phyloP scores from a whole-genome alignment of 2,888 invertebrate genomes.

The Dynastes maya region DNA sequence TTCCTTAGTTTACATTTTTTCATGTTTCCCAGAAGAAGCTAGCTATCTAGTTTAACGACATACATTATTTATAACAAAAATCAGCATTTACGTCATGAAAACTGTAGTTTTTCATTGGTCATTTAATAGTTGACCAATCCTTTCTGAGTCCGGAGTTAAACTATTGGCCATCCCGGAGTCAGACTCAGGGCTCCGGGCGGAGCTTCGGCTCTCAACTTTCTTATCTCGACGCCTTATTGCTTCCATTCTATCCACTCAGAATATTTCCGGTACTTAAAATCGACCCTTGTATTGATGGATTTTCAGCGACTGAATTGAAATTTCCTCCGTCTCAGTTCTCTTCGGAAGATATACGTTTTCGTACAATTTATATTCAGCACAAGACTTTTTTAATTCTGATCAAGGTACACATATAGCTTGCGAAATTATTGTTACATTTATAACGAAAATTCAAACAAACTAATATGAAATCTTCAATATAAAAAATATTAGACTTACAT shows the following conservation, averaged over 20 bases:
- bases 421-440: background rate
- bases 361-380: slow-evolving; percentile 33
- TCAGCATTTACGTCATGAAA: slow-evolving; percentile 67
- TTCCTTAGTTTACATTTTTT: slow-evolving; percentile 40
- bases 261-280: slow-evolving; percentile 53
- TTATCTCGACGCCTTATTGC: slow-evolving; percentile 69
- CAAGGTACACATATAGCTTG: slow-evolving; percentile 11
- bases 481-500: background rate
- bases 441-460: background rate
- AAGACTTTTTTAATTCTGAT: slow-evolving; percentile 22
- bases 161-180: slow-evolving; percentile 66
- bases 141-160: slow-evolving; percentile 62
- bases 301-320: slow-evolving; percentile 59
- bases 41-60: slow-evolving; percentile 65
- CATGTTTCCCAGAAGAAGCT: slow-evolving; percentile 46
- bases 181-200: slow-evolving; percentile 65
- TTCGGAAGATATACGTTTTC: slow-evolving; percentile 19
- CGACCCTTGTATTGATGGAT: slow-evolving; percentile 62
- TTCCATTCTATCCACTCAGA: slow-evolving; percentile 64
- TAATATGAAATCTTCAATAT: background rate
- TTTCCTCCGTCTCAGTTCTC: slow-evolving; percentile 56
- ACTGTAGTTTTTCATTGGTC: slow-evolving; percentile 67
- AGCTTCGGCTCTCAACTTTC: slow-evolving; percentile 65
- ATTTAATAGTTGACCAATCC: slow-evolving; percentile 68
- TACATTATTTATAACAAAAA: slow-evolving; percentile 71